Conservation (phyloP, 92 coral and sea anemone genomes). For the Anthopleura xanthogrammica region DNA sequence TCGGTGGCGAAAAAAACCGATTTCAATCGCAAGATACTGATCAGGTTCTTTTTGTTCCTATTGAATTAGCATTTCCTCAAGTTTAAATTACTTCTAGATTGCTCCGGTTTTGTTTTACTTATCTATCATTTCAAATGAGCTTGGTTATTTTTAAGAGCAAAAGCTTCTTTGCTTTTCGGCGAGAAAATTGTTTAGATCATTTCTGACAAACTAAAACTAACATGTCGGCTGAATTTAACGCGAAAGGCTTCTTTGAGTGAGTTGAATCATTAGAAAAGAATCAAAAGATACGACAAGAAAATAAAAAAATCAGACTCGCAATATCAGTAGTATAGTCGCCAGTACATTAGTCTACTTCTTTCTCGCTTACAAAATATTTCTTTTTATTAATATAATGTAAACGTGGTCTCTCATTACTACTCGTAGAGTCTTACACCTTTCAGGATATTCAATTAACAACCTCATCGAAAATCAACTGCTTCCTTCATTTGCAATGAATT, state of each 20-base stretch:
- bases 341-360: not conserved
- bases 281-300: not conserved
- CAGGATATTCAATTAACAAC: constrained; percentile 1
- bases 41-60: constrained; percentile 13
- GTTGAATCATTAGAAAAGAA: not conserved
- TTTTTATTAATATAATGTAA: not conserved
- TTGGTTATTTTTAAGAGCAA: not conserved
- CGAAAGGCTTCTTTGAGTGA: not conserved
- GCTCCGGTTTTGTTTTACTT: constrained; percentile 8
- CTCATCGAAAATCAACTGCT: constrained; percentile 13
- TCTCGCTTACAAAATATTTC: not conserved
- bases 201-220: not conserved
- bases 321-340: not conserved
- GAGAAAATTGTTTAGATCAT: constrained; percentile 2
- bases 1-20: not conserved
- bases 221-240: not conserved
- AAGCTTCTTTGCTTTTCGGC: not conserved
- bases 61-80: constrained; percentile 18
- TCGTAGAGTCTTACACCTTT: constrained; percentile 11
- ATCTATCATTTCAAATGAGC: not conserved
- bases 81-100: constrained; percentile 19
- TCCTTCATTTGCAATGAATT: not conserved
- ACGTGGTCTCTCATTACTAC: constrained; percentile 8
- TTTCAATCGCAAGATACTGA: constrained; percentile 17
- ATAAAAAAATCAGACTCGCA: not conserved